Base-by-base conservation (phyloP, 2,888 invertebrate genomes). In the Chesias legatella region DNA sequence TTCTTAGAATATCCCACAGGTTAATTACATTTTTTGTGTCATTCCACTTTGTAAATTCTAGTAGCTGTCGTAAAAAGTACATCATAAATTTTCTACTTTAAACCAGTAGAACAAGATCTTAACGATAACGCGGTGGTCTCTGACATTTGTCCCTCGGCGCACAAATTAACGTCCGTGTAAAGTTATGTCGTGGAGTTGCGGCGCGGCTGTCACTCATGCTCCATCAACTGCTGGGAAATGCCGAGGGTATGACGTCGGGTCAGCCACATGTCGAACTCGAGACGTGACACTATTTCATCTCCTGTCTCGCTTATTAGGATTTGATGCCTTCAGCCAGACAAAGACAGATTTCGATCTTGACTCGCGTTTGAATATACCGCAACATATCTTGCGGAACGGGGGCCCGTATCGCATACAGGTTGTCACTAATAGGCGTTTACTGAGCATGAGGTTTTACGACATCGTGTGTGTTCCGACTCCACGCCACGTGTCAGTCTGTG, bases 401-500 rank as follows among this genome's bases (percentile, higher is more conserved):
- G 76, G 76, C 75, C 67, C 75, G 62, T 71, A 79, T 75, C 72
- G 65, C 71, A 75, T 79, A 80, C 84, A 88, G 85, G 82, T 85
- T 82, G 84, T 78, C 79, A 76, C 82, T 85, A 85, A 86, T 86
- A 84, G 81, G 80, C 83, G 73, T 78, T 82, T 82, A 81, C 80
- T 76, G 76, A 80, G 79, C 71, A 78, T 79, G 70, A 75, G 69
- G 67, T 71, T 77, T 74, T 70, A 78, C 75, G 71, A 67, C 79
- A 69, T 73, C 84, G 77, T 81, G 83, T 84, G 83, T 84, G 82
- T 82, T 73, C 79, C 74, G 52, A 59, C 61, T 56, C 59, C 63
- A 69, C 63, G 72, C 76, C 75, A 78, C 72, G 67, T 78, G 82
- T 80, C 76, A 80, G 80, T 77, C 69, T 60, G 60, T 67, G 65